These are phyloP conservation scores for Coluber constrictor DNA, from an alignment of 2,797 vertebrate genomes.

Conservation along the genomic window DNA sequence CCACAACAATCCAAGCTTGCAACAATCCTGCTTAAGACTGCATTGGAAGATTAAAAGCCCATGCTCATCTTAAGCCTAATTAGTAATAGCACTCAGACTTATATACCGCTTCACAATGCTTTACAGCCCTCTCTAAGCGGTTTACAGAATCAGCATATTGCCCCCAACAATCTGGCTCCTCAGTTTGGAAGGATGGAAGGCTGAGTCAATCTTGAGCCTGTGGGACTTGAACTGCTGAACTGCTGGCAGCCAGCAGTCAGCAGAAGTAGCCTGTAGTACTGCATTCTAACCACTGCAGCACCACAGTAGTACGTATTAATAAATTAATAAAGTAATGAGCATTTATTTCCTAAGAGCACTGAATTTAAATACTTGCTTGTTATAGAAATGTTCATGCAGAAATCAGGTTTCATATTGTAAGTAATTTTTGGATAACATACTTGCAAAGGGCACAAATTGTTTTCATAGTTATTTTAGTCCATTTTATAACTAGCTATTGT, in stretches of 20 bases:
- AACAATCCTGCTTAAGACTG: not conserved
- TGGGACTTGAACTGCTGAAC: not conserved
- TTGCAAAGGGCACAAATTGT: conserved; percentile 11
- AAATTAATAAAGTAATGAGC: not conserved
- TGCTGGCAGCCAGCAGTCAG: not conserved
- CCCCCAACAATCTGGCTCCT: not conserved
- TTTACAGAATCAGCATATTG: not conserved
- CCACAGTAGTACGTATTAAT: not conserved
- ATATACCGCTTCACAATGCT: not conserved
- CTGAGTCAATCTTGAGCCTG: not conserved
- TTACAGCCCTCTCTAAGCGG: not conserved
- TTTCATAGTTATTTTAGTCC: conserved; percentile 7
- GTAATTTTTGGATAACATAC: not conserved
- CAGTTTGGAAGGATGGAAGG: not conserved
- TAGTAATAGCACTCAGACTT: not conserved
- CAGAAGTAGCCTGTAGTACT: not conserved
- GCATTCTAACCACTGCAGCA: not conserved
- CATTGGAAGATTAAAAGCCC: not conserved
- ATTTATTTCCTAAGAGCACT: not conserved
- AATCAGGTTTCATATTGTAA: not conserved
- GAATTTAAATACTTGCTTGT: not conserved
- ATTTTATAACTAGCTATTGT: not conserved
- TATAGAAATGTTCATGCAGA: conserved; percentile 10
- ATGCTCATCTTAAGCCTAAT: not conserved
- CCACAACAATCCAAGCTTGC: not conserved